Percentiles rank a stretch among this genome's conserved stretches.
phyloP scores from a whole-genome alignment of 92 coral and sea anemone genomes.

The Siderastrea siderea region DNA sequence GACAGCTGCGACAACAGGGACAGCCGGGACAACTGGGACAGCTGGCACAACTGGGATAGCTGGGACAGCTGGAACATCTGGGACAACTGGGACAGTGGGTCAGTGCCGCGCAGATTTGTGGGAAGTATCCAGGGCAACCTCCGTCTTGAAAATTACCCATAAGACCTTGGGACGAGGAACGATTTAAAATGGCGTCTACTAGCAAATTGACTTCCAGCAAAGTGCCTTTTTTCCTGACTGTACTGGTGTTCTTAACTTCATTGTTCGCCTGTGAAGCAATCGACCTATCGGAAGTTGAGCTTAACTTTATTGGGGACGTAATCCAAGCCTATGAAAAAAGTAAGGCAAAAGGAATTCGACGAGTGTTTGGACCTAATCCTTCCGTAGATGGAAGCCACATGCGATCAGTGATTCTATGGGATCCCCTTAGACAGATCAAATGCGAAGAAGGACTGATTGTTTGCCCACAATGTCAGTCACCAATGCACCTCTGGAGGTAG shows the following conservation, averaged over 20 bases:
- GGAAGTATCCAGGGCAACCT: too few species aligned
- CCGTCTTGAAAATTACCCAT: too few species aligned
- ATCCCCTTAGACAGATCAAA: too few species aligned
- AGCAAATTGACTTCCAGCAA: not conserved
- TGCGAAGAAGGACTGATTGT: conserved; percentile 36
- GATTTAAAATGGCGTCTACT: too few species aligned
- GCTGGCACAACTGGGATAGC: too few species aligned
- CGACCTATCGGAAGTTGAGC: conserved; percentile 1
- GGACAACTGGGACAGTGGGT: too few species aligned
- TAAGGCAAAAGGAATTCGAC: not conserved
- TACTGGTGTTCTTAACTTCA: not conserved
- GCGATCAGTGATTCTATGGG: not conserved
- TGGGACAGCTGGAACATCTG: too few species aligned
- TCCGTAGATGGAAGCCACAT: conserved; percentile 10
- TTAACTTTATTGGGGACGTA: conserved; percentile 5
- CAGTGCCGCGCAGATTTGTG: too few species aligned
- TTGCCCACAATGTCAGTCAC: conserved; percentile 17
- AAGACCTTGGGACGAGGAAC: too few species aligned
- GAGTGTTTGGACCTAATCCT: not conserved
- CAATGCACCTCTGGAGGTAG: too few species aligned
- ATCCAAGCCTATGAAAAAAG: conserved; percentile 7
- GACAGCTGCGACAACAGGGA: too few species aligned
- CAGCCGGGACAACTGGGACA: too few species aligned
- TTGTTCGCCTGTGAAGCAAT: not conserved
- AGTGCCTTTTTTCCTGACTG: not conserved